Percentiles rank a stretch among this genome's conserved stretches.
Conservation (phyloP, 2,888 invertebrate species). For the Apamea crenata region DNA sequence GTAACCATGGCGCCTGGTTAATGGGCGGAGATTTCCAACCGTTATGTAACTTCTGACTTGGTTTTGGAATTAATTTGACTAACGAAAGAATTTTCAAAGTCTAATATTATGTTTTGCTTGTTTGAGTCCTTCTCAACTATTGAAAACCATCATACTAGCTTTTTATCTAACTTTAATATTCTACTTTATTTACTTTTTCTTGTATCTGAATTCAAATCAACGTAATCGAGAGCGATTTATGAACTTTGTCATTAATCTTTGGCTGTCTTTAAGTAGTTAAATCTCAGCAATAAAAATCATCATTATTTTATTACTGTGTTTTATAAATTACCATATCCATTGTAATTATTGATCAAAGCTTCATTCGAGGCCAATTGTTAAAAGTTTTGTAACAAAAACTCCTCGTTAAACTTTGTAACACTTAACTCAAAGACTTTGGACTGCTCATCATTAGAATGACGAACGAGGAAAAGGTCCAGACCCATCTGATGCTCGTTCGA, state of each 20-base stretch:
- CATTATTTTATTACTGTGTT: background rate
- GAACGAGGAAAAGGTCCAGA: slow-evolving; percentile 56
- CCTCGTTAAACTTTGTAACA: background rate
- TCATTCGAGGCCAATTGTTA: background rate
- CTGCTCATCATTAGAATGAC: slow-evolving; percentile 37
- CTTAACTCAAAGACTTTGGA: slow-evolving; percentile 27
- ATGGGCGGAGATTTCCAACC: slow-evolving; percentile 37
- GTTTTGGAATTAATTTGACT: background rate
- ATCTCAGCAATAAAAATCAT: background rate
- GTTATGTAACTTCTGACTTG: slow-evolving; percentile 41
- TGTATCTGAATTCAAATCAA: background rate
- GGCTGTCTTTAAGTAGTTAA: background rate
- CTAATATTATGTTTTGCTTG: too few relatives aligned
- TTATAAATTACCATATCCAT: background rate
- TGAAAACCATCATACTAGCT: background rate
- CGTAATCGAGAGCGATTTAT: background rate
- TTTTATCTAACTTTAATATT: background rate
- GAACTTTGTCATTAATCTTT: background rate
- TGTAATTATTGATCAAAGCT: background rate
- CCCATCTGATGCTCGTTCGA: slow-evolving; percentile 46
- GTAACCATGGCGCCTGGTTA: slow-evolving; percentile 44
- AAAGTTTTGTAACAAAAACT: slow-evolving; percentile 1
- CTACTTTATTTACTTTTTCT: background rate
- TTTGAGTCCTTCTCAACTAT: background rate
- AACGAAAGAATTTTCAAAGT: background rate